phyloP scores from a whole-genome alignment of 92 coral and sea anemone species.

The Siderastrea siderea region DNA sequence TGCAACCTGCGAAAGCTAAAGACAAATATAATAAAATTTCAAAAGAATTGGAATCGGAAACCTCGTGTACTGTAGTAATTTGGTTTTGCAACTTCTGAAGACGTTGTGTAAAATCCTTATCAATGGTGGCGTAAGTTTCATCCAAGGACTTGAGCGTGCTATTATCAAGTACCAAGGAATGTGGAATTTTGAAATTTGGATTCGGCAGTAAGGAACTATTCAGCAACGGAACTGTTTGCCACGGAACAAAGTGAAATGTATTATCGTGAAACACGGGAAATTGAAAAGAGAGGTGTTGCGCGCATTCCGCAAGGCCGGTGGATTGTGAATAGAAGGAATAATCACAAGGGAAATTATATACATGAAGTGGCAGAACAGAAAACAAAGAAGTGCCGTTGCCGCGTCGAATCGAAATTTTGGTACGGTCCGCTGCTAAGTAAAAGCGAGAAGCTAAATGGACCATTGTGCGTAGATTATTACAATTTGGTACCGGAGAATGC shows the following conservation, averaged over 20 bases:
- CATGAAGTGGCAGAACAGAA: neutral
- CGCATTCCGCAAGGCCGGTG: neutral
- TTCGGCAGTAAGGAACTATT: neutral
- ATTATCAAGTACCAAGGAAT: neutral
- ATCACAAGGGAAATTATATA: slow-evolving; percentile 8
- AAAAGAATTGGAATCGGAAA: neutral
- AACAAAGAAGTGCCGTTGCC: neutral
- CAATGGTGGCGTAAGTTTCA: neutral
- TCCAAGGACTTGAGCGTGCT: neutral
- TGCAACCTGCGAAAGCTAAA: neutral
- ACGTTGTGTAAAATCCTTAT: neutral
- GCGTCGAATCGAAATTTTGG: neutral
- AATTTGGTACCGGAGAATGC: neutral
- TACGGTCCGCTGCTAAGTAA: neutral
- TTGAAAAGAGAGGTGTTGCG: neutral
- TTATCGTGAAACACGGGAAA: neutral
- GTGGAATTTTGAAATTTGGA: neutral
- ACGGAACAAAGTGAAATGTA: slow-evolving; percentile 2
- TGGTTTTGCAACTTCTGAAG: neutral
- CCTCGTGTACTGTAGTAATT: neutral
- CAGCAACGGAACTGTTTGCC: neutral
- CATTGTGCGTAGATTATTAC: neutral
- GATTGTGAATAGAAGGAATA: neutral
- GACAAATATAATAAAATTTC: neutral
- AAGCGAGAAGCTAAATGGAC: neutral